Base-by-base conservation (phyloP, 2,888 invertebrate species). In the Athalia circularis region DNA sequence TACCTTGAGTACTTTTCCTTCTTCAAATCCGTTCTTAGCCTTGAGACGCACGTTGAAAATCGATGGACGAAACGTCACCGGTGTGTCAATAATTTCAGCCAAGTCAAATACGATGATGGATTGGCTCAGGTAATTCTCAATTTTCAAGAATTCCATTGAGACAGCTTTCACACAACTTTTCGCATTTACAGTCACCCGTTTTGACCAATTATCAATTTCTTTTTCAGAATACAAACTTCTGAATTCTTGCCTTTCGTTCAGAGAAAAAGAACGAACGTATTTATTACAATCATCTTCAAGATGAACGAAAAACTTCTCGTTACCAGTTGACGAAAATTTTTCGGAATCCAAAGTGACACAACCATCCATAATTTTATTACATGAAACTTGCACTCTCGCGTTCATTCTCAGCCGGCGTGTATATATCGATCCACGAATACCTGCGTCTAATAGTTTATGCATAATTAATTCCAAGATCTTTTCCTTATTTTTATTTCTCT, bases 391-490 rank as follows among this genome's bases (percentile, higher is more conserved):
- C 11, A 54, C 54, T n/a, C 9, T 11, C 15, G 43, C 15, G 54
- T 68, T 11, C 45, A 43, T 68, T 11, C 54, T 29, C 29, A 29
- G 29, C 11, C 15, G 68, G 5, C 5, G 4, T 9, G 29, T 29
- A 29, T 8, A 29, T 7, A 68, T 43, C n/a, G 68, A 50, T 52
- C 54, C 43, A 43, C 54, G 6, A 43, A 52, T 68, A 29, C 5
- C 68, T 43, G n/a, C 9, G 29, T 68, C 68, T 54, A 68, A 47
- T n/a, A 68, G 52, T 68, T 68, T 29, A n/a, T 5, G 45, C 15
- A 72, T 13, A 13, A 29, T 29, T 29, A 47, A 5, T 57, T 59
- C 57, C 0, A 9, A 59, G 11, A 72, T 47, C 59, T 45, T 59
- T 47, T 47, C 8, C 3, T 45, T 45, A 5, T 45, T 57, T 4